Percentiles rank a stretch among this genome's conserved stretches.
Conservation (phyloP, 2,113 vertebrate genomes). For the human (Homo sapiens) region DNA sequence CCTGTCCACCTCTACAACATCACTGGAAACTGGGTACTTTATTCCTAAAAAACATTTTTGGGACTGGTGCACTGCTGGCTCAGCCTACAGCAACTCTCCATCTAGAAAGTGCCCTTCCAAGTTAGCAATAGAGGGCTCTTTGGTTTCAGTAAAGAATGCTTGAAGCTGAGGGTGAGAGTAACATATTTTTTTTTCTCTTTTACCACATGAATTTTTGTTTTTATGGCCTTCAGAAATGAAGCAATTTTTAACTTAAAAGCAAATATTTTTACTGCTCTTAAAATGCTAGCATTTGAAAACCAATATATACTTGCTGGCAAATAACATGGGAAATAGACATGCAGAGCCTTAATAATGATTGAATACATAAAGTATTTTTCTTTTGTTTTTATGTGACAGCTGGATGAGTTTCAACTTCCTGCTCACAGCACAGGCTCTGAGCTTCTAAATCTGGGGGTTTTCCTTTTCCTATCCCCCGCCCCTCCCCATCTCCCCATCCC, state of each 20-base stretch:
- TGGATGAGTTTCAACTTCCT: conserved; percentile 74
- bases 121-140: background rate
- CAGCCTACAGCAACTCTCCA: background rate
- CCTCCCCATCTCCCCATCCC: background rate
- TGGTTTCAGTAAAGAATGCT: conserved; percentile 29
- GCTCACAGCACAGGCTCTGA: conserved; percentile 52
- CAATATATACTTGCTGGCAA: conserved; percentile 73
- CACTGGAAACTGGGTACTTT: background rate
- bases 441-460: conserved; percentile 47
- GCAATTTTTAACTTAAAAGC: conserved; percentile 65
- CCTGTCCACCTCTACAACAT: background rate
- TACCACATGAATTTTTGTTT: conserved; percentile 53
- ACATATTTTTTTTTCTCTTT: background rate
- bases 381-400: conserved; percentile 72
- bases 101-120: background rate
- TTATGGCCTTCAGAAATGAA: conserved; percentile 61
- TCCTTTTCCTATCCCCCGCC: background rate
- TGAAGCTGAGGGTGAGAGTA: background rate
- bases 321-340: conserved; percentile 66
- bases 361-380: conserved; percentile 69
- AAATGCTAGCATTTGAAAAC: conserved; percentile 59
- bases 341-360: conserved; percentile 69
- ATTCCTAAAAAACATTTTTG: background rate
- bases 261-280: conserved; percentile 61
- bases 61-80: background rate